phyloP scores from a whole-genome alignment of 2,888 invertebrate species.

The Xanthorhoe spadicearia region DNA sequence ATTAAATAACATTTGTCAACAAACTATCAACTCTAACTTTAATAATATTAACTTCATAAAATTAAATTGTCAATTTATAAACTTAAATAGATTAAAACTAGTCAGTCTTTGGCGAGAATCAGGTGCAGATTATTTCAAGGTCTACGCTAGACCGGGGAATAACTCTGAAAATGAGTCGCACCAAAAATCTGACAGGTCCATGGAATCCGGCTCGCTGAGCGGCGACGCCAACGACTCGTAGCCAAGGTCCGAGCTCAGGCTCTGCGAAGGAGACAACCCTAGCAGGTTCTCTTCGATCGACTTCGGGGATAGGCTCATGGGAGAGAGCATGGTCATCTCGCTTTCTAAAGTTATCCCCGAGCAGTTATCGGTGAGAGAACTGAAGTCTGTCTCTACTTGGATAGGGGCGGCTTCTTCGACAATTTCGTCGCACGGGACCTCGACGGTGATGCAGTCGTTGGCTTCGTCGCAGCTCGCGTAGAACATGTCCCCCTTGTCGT shows the following conservation, averaged over 20 bases:
- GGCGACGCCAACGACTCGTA: conserved; percentile 81
- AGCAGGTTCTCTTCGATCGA: conserved; percentile 68
- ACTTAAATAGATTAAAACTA: conserved; percentile 63
- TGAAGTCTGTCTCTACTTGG: conserved; percentile 65
- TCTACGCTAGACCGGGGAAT: conserved; percentile 89
- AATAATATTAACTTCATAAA: conserved; percentile 41
- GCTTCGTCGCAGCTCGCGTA: conserved; percentile 90
- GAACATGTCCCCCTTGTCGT: conserved; percentile 86
- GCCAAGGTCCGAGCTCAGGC: conserved; percentile 75
- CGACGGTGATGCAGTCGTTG: conserved; percentile 89
- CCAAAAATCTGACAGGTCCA: conserved; percentile 87
- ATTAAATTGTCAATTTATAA: conserved; percentile 59
- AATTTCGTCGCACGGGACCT: conserved; percentile 87
- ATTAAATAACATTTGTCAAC: conserved; percentile 45
- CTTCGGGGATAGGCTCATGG: conserved; percentile 71
- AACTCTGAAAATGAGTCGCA: conserved; percentile 90
- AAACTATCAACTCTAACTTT: conserved; percentile 21
- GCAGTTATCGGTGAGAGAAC: conserved; percentile 57
- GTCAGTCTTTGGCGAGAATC: conserved; percentile 79
- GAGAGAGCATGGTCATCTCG: conserved; percentile 78
- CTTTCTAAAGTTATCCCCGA: conserved; percentile 65
- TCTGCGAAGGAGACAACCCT: conserved; percentile 74
- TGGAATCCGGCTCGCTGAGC: conserved; percentile 75
- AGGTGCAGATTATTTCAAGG: conserved; percentile 54
- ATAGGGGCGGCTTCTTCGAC: conserved; percentile 64